Evolutionary conservation across 2,113 vertebrate genomes (phyloP), one percentile per base, ranked within the genome.

Genomic region (Varanus komodoensis): DNA sequence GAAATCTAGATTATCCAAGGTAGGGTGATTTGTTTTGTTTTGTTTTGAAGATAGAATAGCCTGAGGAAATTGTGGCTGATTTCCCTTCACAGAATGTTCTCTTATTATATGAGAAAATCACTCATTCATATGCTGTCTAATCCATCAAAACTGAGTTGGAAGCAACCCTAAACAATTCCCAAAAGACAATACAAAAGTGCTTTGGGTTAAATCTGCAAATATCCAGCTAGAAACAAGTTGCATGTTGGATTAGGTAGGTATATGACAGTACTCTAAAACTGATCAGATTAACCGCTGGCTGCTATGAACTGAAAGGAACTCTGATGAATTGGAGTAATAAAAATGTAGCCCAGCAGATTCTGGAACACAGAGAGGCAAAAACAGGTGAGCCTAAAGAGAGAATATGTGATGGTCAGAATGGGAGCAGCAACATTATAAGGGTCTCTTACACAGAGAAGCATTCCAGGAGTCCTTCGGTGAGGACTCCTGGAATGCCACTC

Each of bases 51-150:
- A 80, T 32, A 3, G 38, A 44, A 44, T 44, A n/a, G 27, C 44
- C 23, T n/a, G 75, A 15, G 38, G 61, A 44, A 79, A 25, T 52
- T 80, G 78, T 4, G 44, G 77, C 38, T 81, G 44, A 8, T 25
- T 67, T 81, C 64, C 54, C 50, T 80, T 81, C 77, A 88, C 64
- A 54, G 32, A 81, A 88, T 27, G 77, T 88, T 88, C 44, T 81
- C 12, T 81, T 52, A 54, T 64, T 64, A 64, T 64, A 21, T 14
- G 67, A 81, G 44, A 67, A 52, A 88, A 44, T 52, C 77, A 80
- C 3, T 69, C 48, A 14, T 19, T n/a, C 32, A 38, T n/a, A 52
- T 34, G 29, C 64, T 67, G 77, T 78, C 17, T 38, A 29, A 57
- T 29, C 48, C 64, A 34, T 83, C 54, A 81, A 7, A 83, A 44